Base-by-base conservation (phyloP, 37 sponge, comb jelly and placozoan genomes). In the Eunapius fragilis region DNA sequence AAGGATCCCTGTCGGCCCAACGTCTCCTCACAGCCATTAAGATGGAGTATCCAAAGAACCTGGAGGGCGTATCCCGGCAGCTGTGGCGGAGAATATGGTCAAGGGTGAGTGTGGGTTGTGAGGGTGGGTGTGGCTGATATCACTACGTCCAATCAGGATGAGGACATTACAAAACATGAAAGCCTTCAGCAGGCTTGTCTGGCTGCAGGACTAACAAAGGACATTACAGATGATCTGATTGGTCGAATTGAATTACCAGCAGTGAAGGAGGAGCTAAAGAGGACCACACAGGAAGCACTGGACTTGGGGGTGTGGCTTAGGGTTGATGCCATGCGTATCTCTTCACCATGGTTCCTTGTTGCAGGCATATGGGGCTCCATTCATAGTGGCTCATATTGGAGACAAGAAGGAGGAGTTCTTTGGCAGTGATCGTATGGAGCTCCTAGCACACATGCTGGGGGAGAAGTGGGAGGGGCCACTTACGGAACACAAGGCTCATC, bases 281-380 rank as follows among this genome's bases (percentile, higher is more conserved):
- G 33, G 32, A 69, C 81, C 25, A 93, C 94, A 24, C 89, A 93
- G 75, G 94, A 93, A 83, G 91, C 88, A 37, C 75, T 93, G 27
- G 91, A 88, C 33, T 68, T 86, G 3, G 94, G 94, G 72, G 94
- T 93, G 48, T 75, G 88, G 31, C 23, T 32, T 30, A 22, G 71
- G 3, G 24, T 32, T 47, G 67, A 58, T 4, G 2, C 4, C 26
- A 45, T 41, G 50, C 28, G 7, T 5, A 3, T 10, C 28, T 71
- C 7, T 71, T n/a, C 10, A 31, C 31, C 24, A 73, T 1, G 7
- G 32, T 31, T 70, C 0, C 69, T 0, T 41, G 9, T 45, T 75
- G n/a, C 47, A 93, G 94, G 90, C 87, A 68, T 93, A 82, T 90
- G 94, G 91, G 5, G 77, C 91, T 68, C 94, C 94, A 3, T 88